These are phyloP conservation scores for Adelognathus sp. DNA, from an alignment of 2,888 invertebrate species.

Conservation along the genomic window DNA sequence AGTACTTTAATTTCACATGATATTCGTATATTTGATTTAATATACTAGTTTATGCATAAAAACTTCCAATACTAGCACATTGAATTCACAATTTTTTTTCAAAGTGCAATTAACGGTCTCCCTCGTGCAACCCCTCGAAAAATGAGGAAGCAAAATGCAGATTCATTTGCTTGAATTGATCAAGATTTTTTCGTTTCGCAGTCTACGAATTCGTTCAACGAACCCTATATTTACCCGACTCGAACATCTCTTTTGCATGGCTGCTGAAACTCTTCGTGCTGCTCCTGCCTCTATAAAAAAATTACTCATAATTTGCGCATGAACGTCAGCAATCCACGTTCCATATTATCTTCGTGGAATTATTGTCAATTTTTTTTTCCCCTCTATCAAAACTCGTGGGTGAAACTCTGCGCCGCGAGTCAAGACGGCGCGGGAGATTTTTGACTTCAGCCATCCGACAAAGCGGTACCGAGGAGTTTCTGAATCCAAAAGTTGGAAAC, in stretches of 20 bases:
- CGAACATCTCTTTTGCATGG: background rate
- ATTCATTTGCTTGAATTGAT: too few relatives aligned
- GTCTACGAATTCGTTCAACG: too few relatives aligned
- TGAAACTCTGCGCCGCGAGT: background rate
- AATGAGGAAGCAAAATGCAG: too few relatives aligned
- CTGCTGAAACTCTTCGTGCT: background rate
- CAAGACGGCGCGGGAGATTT: background rate
- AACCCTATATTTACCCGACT: background rate
- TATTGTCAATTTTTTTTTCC: background rate
- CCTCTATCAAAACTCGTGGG: background rate
- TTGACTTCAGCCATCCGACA: conserved; percentile 19
- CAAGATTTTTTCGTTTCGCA: too few relatives aligned
- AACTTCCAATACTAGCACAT: too few relatives aligned
- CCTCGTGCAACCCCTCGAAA: too few relatives aligned
- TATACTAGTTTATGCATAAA: too few relatives aligned
- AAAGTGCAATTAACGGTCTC: too few relatives aligned
- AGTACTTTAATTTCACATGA: too few relatives aligned
- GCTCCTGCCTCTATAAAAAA: background rate
- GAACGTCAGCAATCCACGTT: conserved; percentile 5
- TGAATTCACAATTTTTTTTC: too few relatives aligned
- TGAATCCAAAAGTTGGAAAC: conserved; percentile 36
- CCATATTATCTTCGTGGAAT: background rate
- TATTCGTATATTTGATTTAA: too few relatives aligned
- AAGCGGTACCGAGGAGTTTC: conserved; percentile 42
- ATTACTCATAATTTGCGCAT: background rate